Percentiles rank a stretch among this genome's conserved stretches.
phyloP scores from a whole-genome alignment of 1,140 invertebrate genomes.

The Drosophila rufa region DNA sequence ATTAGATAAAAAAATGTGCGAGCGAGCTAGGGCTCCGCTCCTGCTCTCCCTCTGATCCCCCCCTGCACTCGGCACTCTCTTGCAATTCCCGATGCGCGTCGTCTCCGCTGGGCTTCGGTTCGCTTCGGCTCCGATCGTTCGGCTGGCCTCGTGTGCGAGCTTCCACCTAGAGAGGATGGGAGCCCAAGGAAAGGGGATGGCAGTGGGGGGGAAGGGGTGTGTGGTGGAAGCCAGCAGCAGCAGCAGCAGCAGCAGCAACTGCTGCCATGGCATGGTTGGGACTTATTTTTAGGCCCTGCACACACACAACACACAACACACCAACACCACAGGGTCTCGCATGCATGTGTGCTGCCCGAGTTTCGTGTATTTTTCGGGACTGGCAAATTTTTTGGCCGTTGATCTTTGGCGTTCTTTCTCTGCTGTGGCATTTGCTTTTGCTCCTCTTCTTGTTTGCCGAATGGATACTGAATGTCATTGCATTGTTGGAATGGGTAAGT shows the following conservation, averaged over 20 bases:
- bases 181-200: too few species aligned
- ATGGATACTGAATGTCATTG: slow-evolving; percentile 58
- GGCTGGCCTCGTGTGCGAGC: slow-evolving; percentile 33
- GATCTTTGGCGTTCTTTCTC: slow-evolving; percentile 41
- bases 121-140: slow-evolving; percentile 17
- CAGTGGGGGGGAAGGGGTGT: background rate
- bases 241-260: slow-evolving; percentile 3
- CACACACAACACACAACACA: too few species aligned
- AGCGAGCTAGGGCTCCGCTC: slow-evolving; percentile 30
- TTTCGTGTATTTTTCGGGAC: slow-evolving; percentile 42
- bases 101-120: slow-evolving; percentile 6
- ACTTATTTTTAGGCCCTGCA: slow-evolving; percentile 53
- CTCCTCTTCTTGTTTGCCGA: slow-evolving; percentile 1
- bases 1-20: slow-evolving; percentile 83
- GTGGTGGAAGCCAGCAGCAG: slow-evolving; percentile 12
- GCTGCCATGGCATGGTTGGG: slow-evolving; percentile 21
- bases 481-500: slow-evolving; percentile 33
- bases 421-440: slow-evolving; percentile 5
- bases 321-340: background rate
- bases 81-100: slow-evolving; percentile 16
- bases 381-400: slow-evolving; percentile 50
- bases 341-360: slow-evolving; percentile 22
- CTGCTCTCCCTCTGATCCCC: background rate
- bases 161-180: slow-evolving; percentile 20
- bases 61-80: background rate